phyloP scores from a whole-genome alignment of 2,888 invertebrate genomes.

The Chymomyza fuscimana region DNA sequence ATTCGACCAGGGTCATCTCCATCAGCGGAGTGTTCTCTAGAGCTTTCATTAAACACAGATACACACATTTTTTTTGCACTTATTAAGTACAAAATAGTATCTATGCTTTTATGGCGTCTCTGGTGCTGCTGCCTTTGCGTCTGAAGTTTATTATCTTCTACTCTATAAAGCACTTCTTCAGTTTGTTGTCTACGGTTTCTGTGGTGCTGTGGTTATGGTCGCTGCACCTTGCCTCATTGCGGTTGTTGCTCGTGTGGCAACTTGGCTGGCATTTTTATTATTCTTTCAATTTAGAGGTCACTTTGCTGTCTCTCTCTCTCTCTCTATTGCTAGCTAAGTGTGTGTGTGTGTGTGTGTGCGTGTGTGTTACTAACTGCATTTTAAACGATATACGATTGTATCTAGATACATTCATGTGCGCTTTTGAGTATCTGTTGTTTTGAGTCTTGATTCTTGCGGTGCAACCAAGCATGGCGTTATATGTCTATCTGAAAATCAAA shows the following conservation, averaged over 20 bases:
- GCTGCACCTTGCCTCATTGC: constrained; percentile 67
- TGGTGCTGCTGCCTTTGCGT: neutral
- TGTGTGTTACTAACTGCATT: constrained; percentile 48
- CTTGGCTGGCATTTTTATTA: constrained; percentile 22
- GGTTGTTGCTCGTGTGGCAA: neutral
- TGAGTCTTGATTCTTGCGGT: constrained; percentile 38
- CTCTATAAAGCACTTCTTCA: neutral
- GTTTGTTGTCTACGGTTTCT: constrained; percentile 11
- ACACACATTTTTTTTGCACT: constrained; percentile 30
- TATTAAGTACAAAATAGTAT: constrained; percentile 38
- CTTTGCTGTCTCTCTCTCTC: constrained; percentile 3
- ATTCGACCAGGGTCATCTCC: neutral
- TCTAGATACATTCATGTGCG: constrained; percentile 33
- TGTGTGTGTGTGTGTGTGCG: too few species aligned
- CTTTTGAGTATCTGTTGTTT: constrained; percentile 1
- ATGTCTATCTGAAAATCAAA: constrained; percentile 41
- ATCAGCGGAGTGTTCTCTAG: constrained; percentile 2
- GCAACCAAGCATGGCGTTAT: constrained; percentile 60
- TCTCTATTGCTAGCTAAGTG: constrained; percentile 4
- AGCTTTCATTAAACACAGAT: constrained; percentile 43
- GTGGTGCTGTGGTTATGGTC: constrained; percentile 61
- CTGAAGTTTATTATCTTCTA: neutral
- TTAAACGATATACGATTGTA: constrained; percentile 16
- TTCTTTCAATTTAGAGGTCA: constrained; percentile 63
- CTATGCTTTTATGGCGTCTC: constrained; percentile 2